A percentile compares a stretch with the other conserved stretches of the same genome.
Conservation (phyloP, 2,797 vertebrate species). For the Gambusia yucatana region DNA sequence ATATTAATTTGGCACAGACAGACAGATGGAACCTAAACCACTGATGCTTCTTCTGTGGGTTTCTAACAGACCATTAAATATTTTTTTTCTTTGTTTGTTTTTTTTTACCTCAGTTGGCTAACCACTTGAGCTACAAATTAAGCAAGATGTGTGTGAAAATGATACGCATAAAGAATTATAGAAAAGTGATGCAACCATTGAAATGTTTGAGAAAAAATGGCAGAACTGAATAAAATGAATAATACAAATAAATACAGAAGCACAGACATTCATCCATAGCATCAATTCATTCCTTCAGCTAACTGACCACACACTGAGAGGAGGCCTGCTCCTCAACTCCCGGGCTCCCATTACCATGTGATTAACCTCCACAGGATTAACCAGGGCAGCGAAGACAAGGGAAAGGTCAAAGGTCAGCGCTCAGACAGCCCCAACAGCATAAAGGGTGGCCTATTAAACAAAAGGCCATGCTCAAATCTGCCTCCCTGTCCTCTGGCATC, state of each 20-base stretch:
- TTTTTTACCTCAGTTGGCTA: conserved; percentile 51
- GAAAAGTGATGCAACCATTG: conserved; percentile 14
- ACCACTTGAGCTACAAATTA: conserved; percentile 42
- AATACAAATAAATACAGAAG: conserved; percentile 12
- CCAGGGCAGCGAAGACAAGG: conserved; percentile 50
- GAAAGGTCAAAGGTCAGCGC: conserved; percentile 54
- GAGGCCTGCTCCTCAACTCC: conserved; percentile 32
- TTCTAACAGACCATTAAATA: conserved; percentile 66
- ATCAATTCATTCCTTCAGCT: conserved; percentile 17
- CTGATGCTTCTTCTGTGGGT: conserved; percentile 68
- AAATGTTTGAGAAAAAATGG: conserved; percentile 6
- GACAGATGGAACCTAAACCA: conserved; percentile 67
- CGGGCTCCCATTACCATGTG: conserved; percentile 65
- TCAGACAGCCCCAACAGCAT: conserved; percentile 56
- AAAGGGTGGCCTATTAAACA: conserved; percentile 55
- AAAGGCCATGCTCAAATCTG: conserved; percentile 52
- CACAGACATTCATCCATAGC: conserved; percentile 7
- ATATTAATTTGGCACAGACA: no score
- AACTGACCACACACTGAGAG: conserved; percentile 36
- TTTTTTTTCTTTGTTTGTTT: no score
- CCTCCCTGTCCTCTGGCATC: conserved; percentile 36
- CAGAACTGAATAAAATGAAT: conserved; percentile 8
- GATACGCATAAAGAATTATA: conserved; percentile 25
- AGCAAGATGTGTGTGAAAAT: conserved; percentile 8
- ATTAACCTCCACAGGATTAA: conserved; percentile 71